Percentiles rank a stretch among this genome's conserved stretches.
These are phyloP conservation scores for Pangasius krempfi DNA, from an alignment of 2,797 vertebrate genomes.

Conservation along the genomic window DNA sequence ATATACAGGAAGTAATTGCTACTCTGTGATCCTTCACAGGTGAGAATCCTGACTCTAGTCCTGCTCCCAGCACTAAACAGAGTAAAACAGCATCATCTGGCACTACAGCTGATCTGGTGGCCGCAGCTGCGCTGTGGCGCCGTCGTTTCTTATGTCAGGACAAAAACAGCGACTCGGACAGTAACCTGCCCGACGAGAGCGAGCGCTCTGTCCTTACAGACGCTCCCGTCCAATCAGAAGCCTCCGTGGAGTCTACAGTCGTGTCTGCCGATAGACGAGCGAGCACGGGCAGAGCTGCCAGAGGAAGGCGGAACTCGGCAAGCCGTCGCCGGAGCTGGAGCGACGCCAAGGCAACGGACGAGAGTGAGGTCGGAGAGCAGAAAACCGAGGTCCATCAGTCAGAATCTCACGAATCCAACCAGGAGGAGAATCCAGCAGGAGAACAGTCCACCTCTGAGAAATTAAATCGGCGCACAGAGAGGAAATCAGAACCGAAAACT, in stretches of 20 bases:
- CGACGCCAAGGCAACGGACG: no score
- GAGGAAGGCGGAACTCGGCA: background rate
- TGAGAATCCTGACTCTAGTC: background rate
- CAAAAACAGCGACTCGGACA: background rate
- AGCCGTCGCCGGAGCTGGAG: background rate
- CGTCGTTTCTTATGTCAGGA: slow-evolving; percentile 17
- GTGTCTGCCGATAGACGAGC: background rate
- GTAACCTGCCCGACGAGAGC: background rate
- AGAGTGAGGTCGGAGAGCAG: background rate
- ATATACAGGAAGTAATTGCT: background rate
- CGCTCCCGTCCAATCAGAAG: background rate
- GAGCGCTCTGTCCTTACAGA: background rate
- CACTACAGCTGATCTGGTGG: background rate
- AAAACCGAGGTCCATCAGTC: background rate
- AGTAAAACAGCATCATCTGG: background rate
- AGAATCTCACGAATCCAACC: background rate
- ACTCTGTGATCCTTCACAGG: background rate
- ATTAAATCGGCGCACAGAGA: background rate
- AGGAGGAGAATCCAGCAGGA: background rate
- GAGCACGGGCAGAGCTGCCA: background rate
- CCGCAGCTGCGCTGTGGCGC: slow-evolving; percentile 43
- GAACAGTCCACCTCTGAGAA: background rate
- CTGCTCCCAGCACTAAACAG: background rate
- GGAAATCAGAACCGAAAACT: background rate
- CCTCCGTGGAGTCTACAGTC: background rate